These are phyloP conservation scores for Triops longicaudatus DNA, from an alignment of 1,140 invertebrate genomes.

Conservation along the genomic window DNA sequence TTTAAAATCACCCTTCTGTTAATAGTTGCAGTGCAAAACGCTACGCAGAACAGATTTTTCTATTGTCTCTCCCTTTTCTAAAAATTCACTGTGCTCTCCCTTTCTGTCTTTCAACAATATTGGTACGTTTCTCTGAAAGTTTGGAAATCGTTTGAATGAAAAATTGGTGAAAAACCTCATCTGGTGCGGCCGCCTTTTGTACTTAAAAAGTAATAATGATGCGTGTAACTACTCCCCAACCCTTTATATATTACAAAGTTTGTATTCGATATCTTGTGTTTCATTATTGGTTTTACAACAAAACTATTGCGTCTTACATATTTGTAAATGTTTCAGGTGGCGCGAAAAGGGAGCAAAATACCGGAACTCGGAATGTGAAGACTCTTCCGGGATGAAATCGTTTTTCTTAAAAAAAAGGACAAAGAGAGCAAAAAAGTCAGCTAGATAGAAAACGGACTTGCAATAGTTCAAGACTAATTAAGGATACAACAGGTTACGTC, in stretches of 20 bases:
- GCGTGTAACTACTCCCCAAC: background rate
- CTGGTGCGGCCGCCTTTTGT: background rate
- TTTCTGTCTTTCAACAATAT: background rate
- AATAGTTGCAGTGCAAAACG: background rate
- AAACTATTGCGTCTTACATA: background rate
- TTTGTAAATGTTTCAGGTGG: background rate
- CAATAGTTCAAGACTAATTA: background rate
- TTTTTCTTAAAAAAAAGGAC: background rate
- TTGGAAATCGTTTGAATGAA: background rate
- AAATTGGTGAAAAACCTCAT: background rate
- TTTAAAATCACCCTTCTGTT: background rate
- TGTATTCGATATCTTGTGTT: background rate
- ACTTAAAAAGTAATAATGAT: slow-evolving; percentile 4
- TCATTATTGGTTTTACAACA: background rate
- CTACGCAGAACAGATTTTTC: background rate
- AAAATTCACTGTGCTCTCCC: background rate
- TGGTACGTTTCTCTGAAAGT: background rate
- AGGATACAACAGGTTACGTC: slow-evolving; percentile 17
- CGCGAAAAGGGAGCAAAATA: no score
- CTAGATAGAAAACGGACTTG: background rate
- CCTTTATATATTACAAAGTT: slow-evolving; percentile 1
- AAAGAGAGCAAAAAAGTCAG: background rate
- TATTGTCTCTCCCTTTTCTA: background rate
- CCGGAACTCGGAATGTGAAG: no score
- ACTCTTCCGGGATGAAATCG: background rate